Base-by-base conservation (phyloP, 1,140 invertebrate genomes). In the Drosophila lacteicornis region DNA sequence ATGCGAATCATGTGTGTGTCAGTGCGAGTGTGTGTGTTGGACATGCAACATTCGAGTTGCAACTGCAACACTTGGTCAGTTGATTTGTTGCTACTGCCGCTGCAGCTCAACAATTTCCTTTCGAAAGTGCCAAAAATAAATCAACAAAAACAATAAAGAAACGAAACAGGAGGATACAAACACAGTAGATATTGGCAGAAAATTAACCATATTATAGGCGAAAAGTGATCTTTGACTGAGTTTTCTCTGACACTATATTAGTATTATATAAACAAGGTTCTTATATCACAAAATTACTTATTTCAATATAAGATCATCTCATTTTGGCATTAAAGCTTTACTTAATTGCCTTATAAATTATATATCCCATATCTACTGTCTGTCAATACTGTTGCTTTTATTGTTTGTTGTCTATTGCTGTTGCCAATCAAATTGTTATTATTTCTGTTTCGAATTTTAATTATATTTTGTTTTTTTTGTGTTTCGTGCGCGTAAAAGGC, bases 31-130 rank as follows among this genome's bases (percentile, higher is more conserved):
- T 63, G 49, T 57, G 38, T 70, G 56, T 58, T 75, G 66, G 55
- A 86, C 79, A 69, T 86, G 82, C 82, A 86, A 86, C 79, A 71
- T 63, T 56, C 36, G 19, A 56, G 53, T 56, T 56, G 71, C 70
- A 80, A 74, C 53, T 56, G 22, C 53, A 56, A 56, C 19, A 56
- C 70, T 65, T 80, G 81, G 82, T 75, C 68, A 76, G 57, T 80
- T 66, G 22, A 33, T 13, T 42, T 45, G 45, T 56, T 53, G 50
- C 47, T 68, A 47, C 19, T 55, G 56, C 30, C 57, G 55, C 30
- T 57, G 63, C 47, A 58, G 58, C 27, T 22, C 30, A 50, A 47
- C 50, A 70, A 63, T 75, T 75, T 75, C 67, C 65, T 71, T 79
- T 79, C 58, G 75, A 79, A 79, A 79, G 66, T 78, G 66, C 55